phyloP scores from a whole-genome alignment of 2,113 vertebrate species.

The Sinosuthora webbiana region DNA sequence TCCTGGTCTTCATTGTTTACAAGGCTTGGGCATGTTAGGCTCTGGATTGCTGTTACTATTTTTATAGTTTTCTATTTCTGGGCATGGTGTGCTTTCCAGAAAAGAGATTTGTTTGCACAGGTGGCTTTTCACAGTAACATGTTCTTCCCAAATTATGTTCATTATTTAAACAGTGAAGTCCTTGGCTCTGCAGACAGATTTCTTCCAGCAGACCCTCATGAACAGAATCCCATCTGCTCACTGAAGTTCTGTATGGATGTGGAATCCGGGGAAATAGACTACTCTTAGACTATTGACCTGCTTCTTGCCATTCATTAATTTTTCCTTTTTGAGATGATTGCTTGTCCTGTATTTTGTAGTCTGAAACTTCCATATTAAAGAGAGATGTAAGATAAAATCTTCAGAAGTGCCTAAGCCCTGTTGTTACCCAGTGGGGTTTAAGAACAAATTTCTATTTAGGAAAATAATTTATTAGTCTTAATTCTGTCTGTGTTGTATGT shows the following conservation, averaged over 20 bases:
- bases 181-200: not conserved
- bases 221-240: not conserved
- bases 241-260: not conserved
- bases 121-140: not conserved
- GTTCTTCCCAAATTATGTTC: not conserved
- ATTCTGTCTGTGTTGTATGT: not conserved
- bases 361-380: conserved; percentile 9
- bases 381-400: not conserved
- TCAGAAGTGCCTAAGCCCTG: conserved; percentile 59
- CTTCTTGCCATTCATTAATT: not conserved
- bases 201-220: not conserved
- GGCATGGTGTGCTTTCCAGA: not conserved
- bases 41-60: not conserved
- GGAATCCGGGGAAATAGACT: not conserved
- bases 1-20: not conserved
- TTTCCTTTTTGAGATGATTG: not conserved
- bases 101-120: not conserved
- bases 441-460: conserved; percentile 39
- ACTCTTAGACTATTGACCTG: not conserved
- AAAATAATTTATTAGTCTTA: not conserved
- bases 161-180: not conserved
- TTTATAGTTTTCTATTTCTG: not conserved
- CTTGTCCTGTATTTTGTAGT: conserved; percentile 7
- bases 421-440: conserved; percentile 23
- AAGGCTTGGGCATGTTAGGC: not conserved